Conservation (phyloP, 2,797 vertebrate genomes). For the Hypotaenidia philippensis region DNA sequence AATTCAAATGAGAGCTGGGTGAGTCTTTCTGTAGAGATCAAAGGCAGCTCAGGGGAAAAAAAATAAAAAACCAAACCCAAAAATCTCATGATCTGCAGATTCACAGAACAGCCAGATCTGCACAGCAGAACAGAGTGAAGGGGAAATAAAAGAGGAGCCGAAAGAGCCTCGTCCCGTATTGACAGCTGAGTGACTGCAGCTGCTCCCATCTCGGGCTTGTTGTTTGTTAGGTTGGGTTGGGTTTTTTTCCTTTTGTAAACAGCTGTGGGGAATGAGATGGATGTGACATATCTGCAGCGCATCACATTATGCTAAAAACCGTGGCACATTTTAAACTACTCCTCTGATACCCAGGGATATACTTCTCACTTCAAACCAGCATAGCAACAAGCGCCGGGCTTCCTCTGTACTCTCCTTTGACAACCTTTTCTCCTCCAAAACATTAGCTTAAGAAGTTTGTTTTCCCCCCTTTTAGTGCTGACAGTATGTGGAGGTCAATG, state of each 20-base stretch:
- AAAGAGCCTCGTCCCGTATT: conserved; percentile 10
- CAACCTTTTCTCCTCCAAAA: neutral
- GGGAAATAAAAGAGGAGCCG: conserved; percentile 42
- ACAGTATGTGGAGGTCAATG: neutral
- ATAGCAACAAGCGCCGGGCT: neutral
- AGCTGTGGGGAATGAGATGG: conserved; percentile 53
- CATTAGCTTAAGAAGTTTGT: neutral
- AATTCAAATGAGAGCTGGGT: conserved; percentile 44
- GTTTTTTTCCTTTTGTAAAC: conserved; percentile 38
- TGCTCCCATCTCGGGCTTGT: neutral
- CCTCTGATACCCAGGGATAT: neutral
- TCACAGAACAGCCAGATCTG: conserved; percentile 42
- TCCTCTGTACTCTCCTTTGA: neutral
- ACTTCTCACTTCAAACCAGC: conserved; percentile 4
- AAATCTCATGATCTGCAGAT: conserved; percentile 33
- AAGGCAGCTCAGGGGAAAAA: conserved; percentile 8
- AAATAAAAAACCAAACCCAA: neutral
- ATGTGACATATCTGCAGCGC: conserved; percentile 43
- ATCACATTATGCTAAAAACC: conserved; percentile 36
- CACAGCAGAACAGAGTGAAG: conserved; percentile 35
- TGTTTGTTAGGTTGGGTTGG: neutral
- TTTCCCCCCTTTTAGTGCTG: neutral
- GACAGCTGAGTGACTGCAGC: conserved; percentile 63
- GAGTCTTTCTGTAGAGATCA: conserved; percentile 53
- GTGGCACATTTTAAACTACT: conserved; percentile 22